Base-by-base conservation (phyloP, 2,797 vertebrate species). In the Pseudomugil tenellus region DNA sequence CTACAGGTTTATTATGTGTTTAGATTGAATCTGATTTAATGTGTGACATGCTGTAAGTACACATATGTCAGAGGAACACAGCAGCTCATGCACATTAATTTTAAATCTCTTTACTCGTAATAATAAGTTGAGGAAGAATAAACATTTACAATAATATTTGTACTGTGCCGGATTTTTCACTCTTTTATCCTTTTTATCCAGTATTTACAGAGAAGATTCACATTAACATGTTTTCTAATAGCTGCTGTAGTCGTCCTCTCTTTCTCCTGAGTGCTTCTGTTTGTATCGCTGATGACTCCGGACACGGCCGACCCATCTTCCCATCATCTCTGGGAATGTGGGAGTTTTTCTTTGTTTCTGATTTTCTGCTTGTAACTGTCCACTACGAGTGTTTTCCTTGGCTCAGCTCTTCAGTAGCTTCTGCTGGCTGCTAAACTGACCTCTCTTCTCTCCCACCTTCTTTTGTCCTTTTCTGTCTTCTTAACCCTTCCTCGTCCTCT, bases 371-470 rank as follows among this genome's bases (percentile, higher is more conserved):
- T 49, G 51, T 49, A 55, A 67, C 19, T 4, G 63, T 68, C 56
- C 32, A 10, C 63, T 60, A 61, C 39, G 7, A 59, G 28, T 84
- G 66, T 82, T 84, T 74, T 67, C 85, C 86, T 87, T 58, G 72
- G 72, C 80, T 41, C 32, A 79, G 63, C 78, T 84, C 63, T 62
- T 71, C 72, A 41, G 71, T 28, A 57, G 77, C 84, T 77, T 77
- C 85, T 86, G 87, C 87, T 77, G 70, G 76, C 91, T 88, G 89
- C 81, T 87, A 71, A 91, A 94, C 90, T 94, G 92, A 94, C 91
- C 81, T 92, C 80, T 92, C 77, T 91, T 92, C 74, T 94, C 86
- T 92, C 81, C 81, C 5, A 41, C 81, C 76, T 86, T 85, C 79
- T 85, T 86, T 91, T 87, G 68, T 78, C 80, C 84, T 93, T 92